Percentiles rank a stretch among this genome's conserved stretches.
Conservation (phyloP, 1,140 invertebrate species). For the Danaus melanippus region DNA sequence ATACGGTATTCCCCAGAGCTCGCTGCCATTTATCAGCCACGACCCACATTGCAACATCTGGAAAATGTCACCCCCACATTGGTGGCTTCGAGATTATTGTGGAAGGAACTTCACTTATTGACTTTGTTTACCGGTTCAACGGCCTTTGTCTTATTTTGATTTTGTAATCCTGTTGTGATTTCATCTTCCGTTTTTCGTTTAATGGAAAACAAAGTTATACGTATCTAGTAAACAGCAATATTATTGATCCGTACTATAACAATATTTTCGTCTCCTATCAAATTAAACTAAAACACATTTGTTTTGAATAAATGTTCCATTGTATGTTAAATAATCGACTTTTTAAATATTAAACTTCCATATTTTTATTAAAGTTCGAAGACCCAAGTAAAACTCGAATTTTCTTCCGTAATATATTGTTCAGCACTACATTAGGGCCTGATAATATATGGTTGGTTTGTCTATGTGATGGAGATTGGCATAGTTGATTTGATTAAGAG, state of each 20-base stretch:
- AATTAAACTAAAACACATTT: too few relatives aligned
- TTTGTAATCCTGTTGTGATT: not conserved
- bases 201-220: not conserved
- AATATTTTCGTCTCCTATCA: too few relatives aligned
- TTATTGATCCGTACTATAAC: too few relatives aligned
- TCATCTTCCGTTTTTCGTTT: slow-evolving; percentile 11
- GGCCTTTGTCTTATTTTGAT: not conserved
- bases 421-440: slow-evolving; percentile 2
- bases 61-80: slow-evolving; percentile 33
- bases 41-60: slow-evolving; percentile 63
- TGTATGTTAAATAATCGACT: too few relatives aligned
- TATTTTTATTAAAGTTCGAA: too few relatives aligned
- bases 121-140: too few relatives aligned
- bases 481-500: slow-evolving; percentile 60
- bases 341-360: too few relatives aligned
- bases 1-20: slow-evolving; percentile 44
- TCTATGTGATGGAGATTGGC: slow-evolving; percentile 51
- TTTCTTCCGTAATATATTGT: too few relatives aligned
- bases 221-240: too few relatives aligned
- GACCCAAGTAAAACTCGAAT: too few relatives aligned
- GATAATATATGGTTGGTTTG: slow-evolving; percentile 6
- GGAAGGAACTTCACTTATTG: slow-evolving; percentile 17
- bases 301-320: too few relatives aligned
- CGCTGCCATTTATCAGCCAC: slow-evolving; percentile 54
- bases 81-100: slow-evolving; percentile 35